Base-by-base conservation (phyloP, 1,140 invertebrate species). In the Protaetia brevitarsis region DNA sequence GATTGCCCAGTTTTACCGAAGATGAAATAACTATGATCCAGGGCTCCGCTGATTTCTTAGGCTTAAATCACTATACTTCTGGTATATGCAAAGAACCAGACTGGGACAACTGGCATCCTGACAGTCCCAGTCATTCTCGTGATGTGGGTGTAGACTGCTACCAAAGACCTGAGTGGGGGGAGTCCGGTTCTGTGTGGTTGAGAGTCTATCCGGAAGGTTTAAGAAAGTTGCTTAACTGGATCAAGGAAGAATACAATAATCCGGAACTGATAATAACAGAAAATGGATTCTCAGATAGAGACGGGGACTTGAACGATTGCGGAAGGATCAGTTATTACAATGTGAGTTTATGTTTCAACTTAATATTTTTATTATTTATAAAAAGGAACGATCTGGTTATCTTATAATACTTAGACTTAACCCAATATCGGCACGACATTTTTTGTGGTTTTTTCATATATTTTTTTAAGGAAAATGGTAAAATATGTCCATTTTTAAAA, bases 31-130 rank as follows among this genome's bases (percentile, higher is more conserved):
- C 79, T 45, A 70, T 78, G 21, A 80, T 89, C 5, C 82, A 80
- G 58, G 87, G 86, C 36, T 82, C 82, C 10, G 79, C 80, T 1
- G 86, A 88, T 71, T 88, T 86, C 76, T 82, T 87, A 41, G 86
- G 85, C 23, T 67, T 88, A 0, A 87, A 87, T 64, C 78, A 81
- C 8, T 88, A 87, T 69, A 80, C 81, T 86, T 69, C 80, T 13
- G 29, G 30, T 29, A 7, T 59, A 59, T 59, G 57, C 26, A 62
- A 26, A 7, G n/a, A 7, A 2, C 13, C 41, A 23, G 30, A n/a
- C n/a, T 11, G 26, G 1, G 57, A 59, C 7, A 19, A 8, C 4
- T 26, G 26, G 26, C 26, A 1, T 4, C 0, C 30, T 8, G 1
- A 19, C 3, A 11, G 21, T 2, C 60, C 60, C 1, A 36, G 30